Percentiles rank a stretch among this genome's conserved stretches.
Evolutionary conservation across 2,113 vertebrate genomes (phyloP).

Genomic region (Bubo blakistoni): DNA sequence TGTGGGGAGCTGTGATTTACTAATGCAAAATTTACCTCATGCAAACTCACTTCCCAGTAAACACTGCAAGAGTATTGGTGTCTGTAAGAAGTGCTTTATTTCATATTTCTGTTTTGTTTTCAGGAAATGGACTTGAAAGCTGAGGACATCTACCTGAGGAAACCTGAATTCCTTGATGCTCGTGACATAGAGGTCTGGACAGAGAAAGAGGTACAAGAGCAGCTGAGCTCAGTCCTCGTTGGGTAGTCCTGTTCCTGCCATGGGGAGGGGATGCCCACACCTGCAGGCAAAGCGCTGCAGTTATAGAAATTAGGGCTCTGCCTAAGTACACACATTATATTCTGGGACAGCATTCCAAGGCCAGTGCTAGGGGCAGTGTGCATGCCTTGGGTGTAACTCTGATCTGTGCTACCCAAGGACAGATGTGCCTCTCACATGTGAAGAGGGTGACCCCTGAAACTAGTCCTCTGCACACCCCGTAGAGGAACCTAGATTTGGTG

Average conservation of each 20-base stretch:
- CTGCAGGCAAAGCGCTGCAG: rapidly evolving
- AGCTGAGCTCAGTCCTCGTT: not conserved
- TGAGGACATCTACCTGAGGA: constrained; percentile 74
- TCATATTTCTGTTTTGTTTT: not conserved
- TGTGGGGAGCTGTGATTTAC: not conserved
- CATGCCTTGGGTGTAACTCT: not conserved
- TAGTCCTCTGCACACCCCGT: not conserved
- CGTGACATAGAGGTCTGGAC: constrained; percentile 79
- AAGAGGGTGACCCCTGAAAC: not conserved
- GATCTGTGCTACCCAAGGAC: not conserved
- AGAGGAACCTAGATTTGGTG: not conserved
- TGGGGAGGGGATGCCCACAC: not conserved
- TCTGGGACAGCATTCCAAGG: not conserved
- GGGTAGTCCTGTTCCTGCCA: not conserved
- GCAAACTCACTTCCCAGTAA: not conserved
- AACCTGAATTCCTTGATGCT: constrained; percentile 75
- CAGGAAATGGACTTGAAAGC: constrained; percentile 79
- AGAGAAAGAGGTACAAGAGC: constrained; percentile 77
- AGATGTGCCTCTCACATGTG: not conserved
- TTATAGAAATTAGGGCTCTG: not conserved
- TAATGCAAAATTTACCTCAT: not conserved
- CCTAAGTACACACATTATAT: rapidly evolving
- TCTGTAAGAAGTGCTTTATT: not conserved
- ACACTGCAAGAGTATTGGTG: not conserved
- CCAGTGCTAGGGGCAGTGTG: not conserved